Evolutionary conservation across 2,113 vertebrate genomes (phyloP), one percentile per base, ranked within the genome.

Genomic region (Podilymbus podiceps): DNA sequence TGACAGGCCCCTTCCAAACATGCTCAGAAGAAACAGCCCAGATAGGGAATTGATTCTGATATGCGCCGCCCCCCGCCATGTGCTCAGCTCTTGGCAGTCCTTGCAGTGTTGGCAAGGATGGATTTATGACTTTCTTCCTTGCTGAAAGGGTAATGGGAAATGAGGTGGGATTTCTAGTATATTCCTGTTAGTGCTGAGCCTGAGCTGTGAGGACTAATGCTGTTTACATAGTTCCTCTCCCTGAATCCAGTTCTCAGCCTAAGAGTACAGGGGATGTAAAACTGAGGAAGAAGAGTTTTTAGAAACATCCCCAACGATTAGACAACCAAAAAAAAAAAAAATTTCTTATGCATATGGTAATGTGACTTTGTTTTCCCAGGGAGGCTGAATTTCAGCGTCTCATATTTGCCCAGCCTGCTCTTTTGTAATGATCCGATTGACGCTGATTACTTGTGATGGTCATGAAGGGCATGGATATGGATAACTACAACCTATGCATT

Each of bases 361-460:
- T 0, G 0, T 40, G 21, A 24, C 47, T 69, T 68, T 85, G 4
- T 59, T 94, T 89, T 71, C 52, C 30, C 11, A 12, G 55, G 27
- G 13, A 89, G 64, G 20, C 33, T 87, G 77, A 89, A 94, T 77
- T 85, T 91, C 47, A 78, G 11, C 15, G n/a, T 19, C 86, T 84
- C 1, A 0, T 53, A 16, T 58, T 58, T 46, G 67, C n/a, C n/a
- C 55, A 75, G 25, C 21, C 76, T 58, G 50, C 35, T 82, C 47
- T 71, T 82, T 30, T 59, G 22, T 46, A 58, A 56, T 55, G 60
- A 60, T 73, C 31, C 81, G 81, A 47, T 90, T 79, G 64, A 38
- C 71, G 28, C 59, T 81, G 66, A 66, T 84, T 84, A 71, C 69
- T 81, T 67, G 31, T 53, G 69, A 59, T 78, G 77, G 74, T 55